Conservation (phyloP, 2,888 invertebrate genomes). For the Caenorhabditis panamensis region DNA sequence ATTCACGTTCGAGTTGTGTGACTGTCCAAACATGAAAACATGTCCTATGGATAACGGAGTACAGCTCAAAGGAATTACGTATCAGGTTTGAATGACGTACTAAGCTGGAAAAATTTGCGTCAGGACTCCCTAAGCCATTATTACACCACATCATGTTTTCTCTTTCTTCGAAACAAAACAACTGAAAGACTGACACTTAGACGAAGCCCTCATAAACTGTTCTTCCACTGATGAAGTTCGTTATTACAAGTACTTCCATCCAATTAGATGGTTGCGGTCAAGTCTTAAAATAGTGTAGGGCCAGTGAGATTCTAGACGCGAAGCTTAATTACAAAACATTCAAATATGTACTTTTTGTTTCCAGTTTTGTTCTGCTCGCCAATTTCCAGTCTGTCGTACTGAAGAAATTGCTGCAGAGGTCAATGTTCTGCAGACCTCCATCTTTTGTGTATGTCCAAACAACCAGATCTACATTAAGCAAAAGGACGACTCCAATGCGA, state of each 20-base stretch:
- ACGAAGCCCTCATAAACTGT: no score
- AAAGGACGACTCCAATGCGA: not conserved
- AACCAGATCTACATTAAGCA: constrained; percentile 42
- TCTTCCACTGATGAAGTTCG: no score
- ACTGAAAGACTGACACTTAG: no score
- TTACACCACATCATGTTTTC: not conserved
- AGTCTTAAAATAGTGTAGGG: no score
- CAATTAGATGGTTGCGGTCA: no score
- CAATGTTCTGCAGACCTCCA: constrained; percentile 61
- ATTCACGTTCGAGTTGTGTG: constrained; percentile 60
- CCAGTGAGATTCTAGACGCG: no score
- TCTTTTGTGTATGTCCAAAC: constrained; percentile 64
- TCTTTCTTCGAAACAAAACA: no score
- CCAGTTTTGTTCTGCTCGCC: constrained; percentile 66
- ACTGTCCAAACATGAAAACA: constrained; percentile 47
- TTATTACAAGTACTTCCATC: no score
- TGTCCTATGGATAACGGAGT: constrained; percentile 49
- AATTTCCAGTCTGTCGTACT: constrained; percentile 48
- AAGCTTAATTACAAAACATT: no score
- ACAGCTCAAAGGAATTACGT: constrained; percentile 51
- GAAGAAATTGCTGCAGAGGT: constrained; percentile 65
- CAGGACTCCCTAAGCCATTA: constrained; percentile 8
- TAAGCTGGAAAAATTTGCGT: constrained; percentile 11
- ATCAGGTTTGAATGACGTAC: constrained; percentile 48
- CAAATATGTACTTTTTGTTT: no score